Base-by-base conservation (phyloP, 1,140 invertebrate species). In the Philaenus spumarius region DNA sequence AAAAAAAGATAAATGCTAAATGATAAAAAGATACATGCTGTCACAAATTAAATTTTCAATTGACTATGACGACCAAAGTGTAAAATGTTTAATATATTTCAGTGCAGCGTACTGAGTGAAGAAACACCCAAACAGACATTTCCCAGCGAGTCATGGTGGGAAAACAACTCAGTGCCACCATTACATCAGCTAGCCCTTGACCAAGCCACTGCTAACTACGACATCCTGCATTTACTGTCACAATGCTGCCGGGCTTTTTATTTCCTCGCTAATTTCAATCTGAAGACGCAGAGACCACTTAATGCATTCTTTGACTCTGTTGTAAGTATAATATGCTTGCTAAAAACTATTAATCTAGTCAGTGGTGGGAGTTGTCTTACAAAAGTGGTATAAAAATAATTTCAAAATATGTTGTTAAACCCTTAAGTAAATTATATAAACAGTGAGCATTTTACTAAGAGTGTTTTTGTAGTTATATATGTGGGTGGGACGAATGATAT, bases 171-270 rank as follows among this genome's bases (percentile, higher is more conserved):
- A 46, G 48, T 43, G 20, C 60, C 52, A 14, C 62, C 63, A 17
- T 74, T 95, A 37, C 83, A 86, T 3, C 83, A 87, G 68, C 73
- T 94, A 39, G 89, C 90, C 0, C 70, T 92, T 48, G 81, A 84
- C 47, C 88, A 90, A 68, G 81, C 83, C 59, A 74, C 77, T 20
- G 82, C 85, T 9, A 89, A 89, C 71, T 84, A 82, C 59, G 81
- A 88, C 62, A 75, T 93, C 55, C 70, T 95, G 2, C 79, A 85
- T 62, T 75, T 92, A 58, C 51, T 63, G 9, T 55, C 52, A 14
- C 63, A 66, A 43, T 64, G 62, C 46, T 80, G 82, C 9, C 77
- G 82, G 47, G 81, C 87, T 1, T 73, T 95, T 42, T 82, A 88
- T 59, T 87, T 92, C 68, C 82, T 93, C 58, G 81, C 88, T 11